Conservation (phyloP, 2,797 vertebrate genomes). For the Novumbra hubbsi region DNA sequence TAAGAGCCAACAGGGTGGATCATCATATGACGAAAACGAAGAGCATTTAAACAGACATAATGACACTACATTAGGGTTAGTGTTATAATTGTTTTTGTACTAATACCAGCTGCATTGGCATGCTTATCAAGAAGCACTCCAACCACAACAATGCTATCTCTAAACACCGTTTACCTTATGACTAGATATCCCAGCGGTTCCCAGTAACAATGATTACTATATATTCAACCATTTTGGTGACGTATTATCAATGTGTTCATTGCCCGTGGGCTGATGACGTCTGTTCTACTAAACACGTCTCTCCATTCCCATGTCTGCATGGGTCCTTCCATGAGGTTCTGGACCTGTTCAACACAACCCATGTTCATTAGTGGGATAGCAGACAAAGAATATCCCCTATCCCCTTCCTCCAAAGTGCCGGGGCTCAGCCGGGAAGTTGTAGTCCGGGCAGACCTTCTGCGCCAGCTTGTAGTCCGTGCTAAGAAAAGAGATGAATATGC, state of each 20-base stretch:
- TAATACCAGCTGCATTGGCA: background rate
- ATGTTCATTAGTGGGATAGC: background rate
- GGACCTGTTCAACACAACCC: background rate
- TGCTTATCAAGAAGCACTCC: background rate
- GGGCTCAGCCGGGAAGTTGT: constrained; percentile 89
- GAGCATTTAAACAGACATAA: background rate
- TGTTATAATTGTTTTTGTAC: background rate
- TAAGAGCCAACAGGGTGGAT: background rate
- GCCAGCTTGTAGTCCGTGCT: constrained; percentile 96
- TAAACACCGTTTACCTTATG: background rate
- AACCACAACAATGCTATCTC: background rate
- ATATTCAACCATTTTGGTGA: background rate
- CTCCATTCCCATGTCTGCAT: background rate
- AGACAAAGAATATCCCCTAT: background rate
- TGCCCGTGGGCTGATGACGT: background rate
- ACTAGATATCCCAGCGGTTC: background rate
- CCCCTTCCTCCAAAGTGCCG: constrained; percentile 78
- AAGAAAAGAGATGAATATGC: constrained; percentile 96
- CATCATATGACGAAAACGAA: background rate
- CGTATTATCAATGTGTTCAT: background rate
- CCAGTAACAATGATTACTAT: background rate
- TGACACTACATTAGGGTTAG: background rate
- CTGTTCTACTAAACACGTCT: background rate
- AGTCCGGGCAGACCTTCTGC: constrained; percentile 96
- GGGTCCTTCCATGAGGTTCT: background rate